phyloP scores from a whole-genome alignment of 2,888 invertebrate species.

The Bedellia somnulentella region DNA sequence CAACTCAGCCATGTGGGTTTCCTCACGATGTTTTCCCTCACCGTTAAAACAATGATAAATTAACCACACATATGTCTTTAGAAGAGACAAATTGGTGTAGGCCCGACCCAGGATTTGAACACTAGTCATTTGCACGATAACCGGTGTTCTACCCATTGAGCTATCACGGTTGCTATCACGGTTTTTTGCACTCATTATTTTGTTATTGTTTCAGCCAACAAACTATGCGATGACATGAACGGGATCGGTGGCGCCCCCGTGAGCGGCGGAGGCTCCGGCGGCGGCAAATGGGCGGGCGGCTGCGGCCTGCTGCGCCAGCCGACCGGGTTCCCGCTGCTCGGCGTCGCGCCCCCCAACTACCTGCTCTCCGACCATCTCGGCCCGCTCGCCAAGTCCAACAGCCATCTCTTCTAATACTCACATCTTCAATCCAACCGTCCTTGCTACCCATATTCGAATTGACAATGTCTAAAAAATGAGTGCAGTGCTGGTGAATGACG shows the following conservation, averaged over 20 bases:
- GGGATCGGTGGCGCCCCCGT: constrained; percentile 33
- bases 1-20: no score
- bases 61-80: no score
- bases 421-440: constrained; percentile 9
- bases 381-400: constrained; percentile 61
- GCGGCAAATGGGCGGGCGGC: constrained; percentile 63
- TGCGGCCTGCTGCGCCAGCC: constrained; percentile 66
- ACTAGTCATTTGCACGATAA: no score
- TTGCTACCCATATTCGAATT: constrained; percentile 2
- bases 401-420: constrained; percentile 66
- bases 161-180: no score
- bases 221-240: constrained; percentile 46
- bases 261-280: constrained; percentile 25
- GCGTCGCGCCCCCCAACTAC: constrained; percentile 63
- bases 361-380: constrained; percentile 65
- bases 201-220: constrained; percentile 33
- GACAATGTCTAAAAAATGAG: no score
- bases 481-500: no score
- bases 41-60: no score
- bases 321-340: constrained; percentile 61
- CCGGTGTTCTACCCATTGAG: no score
- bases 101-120: no score
- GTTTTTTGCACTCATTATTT: no score
- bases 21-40: no score
- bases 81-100: no score